Percentiles rank a stretch among this genome's conserved stretches.
Evolutionary conservation across 1,140 invertebrate species (phyloP).

Genomic region (Cephus cinctus): DNA sequence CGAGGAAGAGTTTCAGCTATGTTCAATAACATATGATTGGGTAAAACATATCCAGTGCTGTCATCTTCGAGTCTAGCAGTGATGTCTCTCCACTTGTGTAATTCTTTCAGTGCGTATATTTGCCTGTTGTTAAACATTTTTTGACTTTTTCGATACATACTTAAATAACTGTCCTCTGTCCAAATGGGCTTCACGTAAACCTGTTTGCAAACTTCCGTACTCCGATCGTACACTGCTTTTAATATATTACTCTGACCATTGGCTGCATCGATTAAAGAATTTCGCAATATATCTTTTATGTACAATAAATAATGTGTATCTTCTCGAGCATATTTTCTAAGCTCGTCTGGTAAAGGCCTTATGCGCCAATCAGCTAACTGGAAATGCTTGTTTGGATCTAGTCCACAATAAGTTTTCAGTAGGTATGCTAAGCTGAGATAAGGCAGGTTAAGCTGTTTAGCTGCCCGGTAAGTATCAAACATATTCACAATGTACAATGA

Average conservation of each 20-base stretch:
- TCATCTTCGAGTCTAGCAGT: slow-evolving; percentile 89
- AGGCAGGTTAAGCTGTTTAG: slow-evolving; percentile 71
- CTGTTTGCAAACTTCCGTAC: slow-evolving; percentile 73
- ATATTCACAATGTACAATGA: slow-evolving; percentile 95
- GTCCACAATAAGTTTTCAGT: slow-evolving; percentile 75
- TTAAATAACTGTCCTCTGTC: slow-evolving; percentile 70
- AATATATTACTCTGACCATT: slow-evolving; percentile 72
- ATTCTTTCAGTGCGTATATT: slow-evolving; percentile 74
- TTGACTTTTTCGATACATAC: slow-evolving; percentile 75
- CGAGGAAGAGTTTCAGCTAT: slow-evolving; percentile 88
- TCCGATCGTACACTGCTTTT: slow-evolving; percentile 68
- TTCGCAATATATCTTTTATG: slow-evolving; percentile 82
- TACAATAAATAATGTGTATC: slow-evolving; percentile 97
- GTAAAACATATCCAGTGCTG: slow-evolving; percentile 86
- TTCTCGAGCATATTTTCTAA: slow-evolving; percentile 86
- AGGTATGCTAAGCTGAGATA: slow-evolving; percentile 78
- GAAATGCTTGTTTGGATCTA: slow-evolving; percentile 84
- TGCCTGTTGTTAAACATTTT: slow-evolving; percentile 86
- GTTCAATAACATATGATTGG: slow-evolving; percentile 93
- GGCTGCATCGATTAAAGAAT: slow-evolving; percentile 72
- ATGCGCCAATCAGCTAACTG: slow-evolving; percentile 97
- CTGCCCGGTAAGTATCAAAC: slow-evolving; percentile 94
- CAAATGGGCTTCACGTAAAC: slow-evolving; percentile 81
- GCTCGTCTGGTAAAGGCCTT: slow-evolving; percentile 81
- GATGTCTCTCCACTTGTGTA: slow-evolving; percentile 88